These are phyloP conservation scores for Coturnix japonica DNA, from an alignment of 2,113 vertebrate species.

Conservation along the genomic window DNA sequence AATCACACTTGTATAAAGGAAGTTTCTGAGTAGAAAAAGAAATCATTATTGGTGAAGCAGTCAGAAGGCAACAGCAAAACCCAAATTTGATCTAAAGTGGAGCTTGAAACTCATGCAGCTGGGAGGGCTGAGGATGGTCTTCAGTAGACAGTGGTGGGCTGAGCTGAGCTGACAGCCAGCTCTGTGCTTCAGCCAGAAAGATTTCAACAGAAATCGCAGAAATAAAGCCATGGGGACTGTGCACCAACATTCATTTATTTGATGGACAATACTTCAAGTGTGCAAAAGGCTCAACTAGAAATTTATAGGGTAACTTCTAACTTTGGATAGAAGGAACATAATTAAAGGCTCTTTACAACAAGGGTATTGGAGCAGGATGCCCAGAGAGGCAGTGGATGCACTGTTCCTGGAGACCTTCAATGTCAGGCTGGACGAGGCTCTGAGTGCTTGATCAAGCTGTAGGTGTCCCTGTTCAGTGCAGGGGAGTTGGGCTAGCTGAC, in stretches of 20 bases:
- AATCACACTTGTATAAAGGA: background rate
- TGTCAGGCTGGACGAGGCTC: too few species aligned
- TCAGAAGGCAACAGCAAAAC: background rate
- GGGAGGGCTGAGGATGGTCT: background rate
- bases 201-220: background rate
- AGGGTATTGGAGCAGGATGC: too few species aligned
- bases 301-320: background rate
- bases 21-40: background rate
- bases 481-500: too few species aligned
- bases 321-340: too few species aligned
- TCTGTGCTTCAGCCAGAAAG: background rate
- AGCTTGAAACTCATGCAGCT: background rate
- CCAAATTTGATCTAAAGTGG: background rate
- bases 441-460: too few species aligned
- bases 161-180: background rate
- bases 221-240: background rate
- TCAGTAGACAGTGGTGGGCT: background rate
- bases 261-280: background rate
- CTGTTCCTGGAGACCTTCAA: too few species aligned
- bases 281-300: background rate
- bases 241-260: background rate
- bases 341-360: too few species aligned
- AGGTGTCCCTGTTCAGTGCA: too few species aligned
- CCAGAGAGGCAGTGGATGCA: too few species aligned
- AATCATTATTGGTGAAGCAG: background rate